A percentile compares a stretch with the other conserved stretches of the same genome.
These are phyloP conservation scores for Acipenser transmontanus DNA, from an alignment of 2,797 vertebrate species.

Conservation along the genomic window DNA sequence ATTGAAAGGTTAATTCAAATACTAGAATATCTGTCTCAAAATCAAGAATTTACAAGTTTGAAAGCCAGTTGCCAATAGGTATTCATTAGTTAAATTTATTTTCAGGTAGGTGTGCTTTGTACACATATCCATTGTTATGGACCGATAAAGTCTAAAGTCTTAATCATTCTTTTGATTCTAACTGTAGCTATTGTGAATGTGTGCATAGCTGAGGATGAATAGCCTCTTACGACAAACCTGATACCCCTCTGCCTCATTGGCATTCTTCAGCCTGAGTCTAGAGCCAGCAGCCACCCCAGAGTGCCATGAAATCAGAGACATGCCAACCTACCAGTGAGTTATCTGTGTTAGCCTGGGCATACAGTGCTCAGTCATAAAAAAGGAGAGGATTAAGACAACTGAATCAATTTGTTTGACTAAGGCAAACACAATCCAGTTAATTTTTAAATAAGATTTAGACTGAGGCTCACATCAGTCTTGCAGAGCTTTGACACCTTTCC, in stretches of 20 bases:
- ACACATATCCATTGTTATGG: no score
- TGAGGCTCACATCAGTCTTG: slow-evolving; percentile 13
- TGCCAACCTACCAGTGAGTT: slow-evolving; percentile 15
- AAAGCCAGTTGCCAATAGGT: no score
- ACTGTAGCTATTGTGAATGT: not conserved
- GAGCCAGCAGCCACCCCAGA: not conserved
- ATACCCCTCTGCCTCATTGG: slow-evolving; percentile 6
- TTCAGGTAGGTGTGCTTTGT: no score
- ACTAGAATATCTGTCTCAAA: no score
- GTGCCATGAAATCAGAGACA: slow-evolving; percentile 24
- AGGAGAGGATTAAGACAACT: slow-evolving; percentile 23
- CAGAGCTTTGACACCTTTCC: not conserved
- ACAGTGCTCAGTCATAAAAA: slow-evolving; percentile 11
- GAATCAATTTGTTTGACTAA: slow-evolving; percentile 29
- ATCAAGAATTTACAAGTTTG: no score
- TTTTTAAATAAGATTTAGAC: slow-evolving; percentile 26
- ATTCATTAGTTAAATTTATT: no score
- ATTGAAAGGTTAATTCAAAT: no score
- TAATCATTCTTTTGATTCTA: not conserved
- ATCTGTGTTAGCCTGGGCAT: slow-evolving; percentile 16
- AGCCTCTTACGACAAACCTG: not conserved
- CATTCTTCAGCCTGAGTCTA: slow-evolving; percentile 6
- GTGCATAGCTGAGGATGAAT: not conserved
- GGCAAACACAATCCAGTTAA: slow-evolving; percentile 32
- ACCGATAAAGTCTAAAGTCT: no score